phyloP scores from a whole-genome alignment of 1,140 invertebrate species.

The Gryon sp. region DNA sequence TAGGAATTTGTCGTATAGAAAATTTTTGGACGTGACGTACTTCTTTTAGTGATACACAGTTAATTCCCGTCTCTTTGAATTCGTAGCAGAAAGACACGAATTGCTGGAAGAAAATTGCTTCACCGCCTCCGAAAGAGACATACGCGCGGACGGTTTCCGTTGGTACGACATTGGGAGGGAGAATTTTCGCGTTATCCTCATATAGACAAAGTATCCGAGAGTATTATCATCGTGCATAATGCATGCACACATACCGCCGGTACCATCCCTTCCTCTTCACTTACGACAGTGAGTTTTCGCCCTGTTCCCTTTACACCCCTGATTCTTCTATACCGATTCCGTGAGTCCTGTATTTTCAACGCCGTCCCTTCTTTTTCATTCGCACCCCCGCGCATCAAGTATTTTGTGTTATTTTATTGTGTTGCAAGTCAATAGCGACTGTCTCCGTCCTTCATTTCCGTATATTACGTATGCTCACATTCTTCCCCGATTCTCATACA shows the following conservation, averaged over 20 bases:
- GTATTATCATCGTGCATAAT: conserved; percentile 81
- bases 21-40: conserved; percentile 50
- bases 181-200: conserved; percentile 78
- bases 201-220: conserved; percentile 79
- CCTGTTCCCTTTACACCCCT: conserved; percentile 40
- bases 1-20: conserved; percentile 29
- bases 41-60: conserved; percentile 62
- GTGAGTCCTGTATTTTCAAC: conserved; percentile 54
- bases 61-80: conserved; percentile 64
- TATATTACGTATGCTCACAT: conserved; percentile 71
- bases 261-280: conserved; percentile 56
- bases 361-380: conserved; percentile 48
- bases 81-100: conserved; percentile 59
- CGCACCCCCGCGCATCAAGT: conserved; percentile 66
- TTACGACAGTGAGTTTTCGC: conserved; percentile 48
- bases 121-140: conserved; percentile 64
- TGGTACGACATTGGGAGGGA: conserved; percentile 56
- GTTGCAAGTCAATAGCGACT: conserved; percentile 78
- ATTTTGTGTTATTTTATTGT: conserved; percentile 80
- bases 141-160: conserved; percentile 65
- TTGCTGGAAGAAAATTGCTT: conserved; percentile 65
- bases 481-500: conserved; percentile 66
- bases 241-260: conserved; percentile 72
- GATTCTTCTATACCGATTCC: conserved; percentile 66
- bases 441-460: conserved; percentile 64